Conservation (phyloP, 2,888 invertebrate species). For the Hirtodrosophila histrioides region DNA sequence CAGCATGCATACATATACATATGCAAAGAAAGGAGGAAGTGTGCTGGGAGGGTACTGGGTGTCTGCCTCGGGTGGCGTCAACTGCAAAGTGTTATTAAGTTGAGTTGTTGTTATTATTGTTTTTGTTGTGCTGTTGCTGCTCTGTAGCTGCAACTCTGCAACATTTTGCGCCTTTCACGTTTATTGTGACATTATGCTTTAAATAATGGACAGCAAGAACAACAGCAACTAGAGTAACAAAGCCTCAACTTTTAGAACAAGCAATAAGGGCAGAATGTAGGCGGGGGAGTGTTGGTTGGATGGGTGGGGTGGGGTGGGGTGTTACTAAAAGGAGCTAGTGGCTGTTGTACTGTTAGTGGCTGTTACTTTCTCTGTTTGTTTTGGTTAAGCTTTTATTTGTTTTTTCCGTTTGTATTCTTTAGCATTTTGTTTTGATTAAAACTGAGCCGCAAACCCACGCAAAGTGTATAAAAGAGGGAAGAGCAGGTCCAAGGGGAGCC, state of each 20-base stretch:
- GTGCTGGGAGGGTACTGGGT: constrained; percentile 7
- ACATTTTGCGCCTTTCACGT: constrained; percentile 77
- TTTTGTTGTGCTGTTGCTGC: constrained; percentile 24
- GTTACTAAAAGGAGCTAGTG: constrained; percentile 9
- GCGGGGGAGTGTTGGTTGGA: background rate
- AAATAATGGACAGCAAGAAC: constrained; percentile 67
- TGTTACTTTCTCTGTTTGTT: constrained; percentile 20
- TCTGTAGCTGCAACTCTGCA: constrained; percentile 50
- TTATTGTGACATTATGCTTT: constrained; percentile 78
- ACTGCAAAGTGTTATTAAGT: constrained; percentile 66
- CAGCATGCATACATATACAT: constrained; percentile 30
- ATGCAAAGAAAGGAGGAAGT: constrained; percentile 28
- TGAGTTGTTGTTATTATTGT: constrained; percentile 48
- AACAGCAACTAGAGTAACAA: constrained; percentile 31
- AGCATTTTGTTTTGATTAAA: constrained; percentile 76
- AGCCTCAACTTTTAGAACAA: constrained; percentile 18
- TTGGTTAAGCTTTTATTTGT: constrained; percentile 20
- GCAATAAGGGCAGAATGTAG: constrained; percentile 26
- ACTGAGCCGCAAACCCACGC: constrained; percentile 53
- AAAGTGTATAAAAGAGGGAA: constrained; percentile 13
- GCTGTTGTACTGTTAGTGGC: constrained; percentile 38
- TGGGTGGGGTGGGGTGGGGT: background rate
- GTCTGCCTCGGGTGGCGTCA: constrained; percentile 49
- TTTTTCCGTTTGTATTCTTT: constrained; percentile 24
- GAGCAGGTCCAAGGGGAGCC: constrained; percentile 1